Evolutionary conservation across 2,888 invertebrate species (phyloP), one percentile per base, ranked within the genome.

Genomic region (Malacosoma neustria): DNA sequence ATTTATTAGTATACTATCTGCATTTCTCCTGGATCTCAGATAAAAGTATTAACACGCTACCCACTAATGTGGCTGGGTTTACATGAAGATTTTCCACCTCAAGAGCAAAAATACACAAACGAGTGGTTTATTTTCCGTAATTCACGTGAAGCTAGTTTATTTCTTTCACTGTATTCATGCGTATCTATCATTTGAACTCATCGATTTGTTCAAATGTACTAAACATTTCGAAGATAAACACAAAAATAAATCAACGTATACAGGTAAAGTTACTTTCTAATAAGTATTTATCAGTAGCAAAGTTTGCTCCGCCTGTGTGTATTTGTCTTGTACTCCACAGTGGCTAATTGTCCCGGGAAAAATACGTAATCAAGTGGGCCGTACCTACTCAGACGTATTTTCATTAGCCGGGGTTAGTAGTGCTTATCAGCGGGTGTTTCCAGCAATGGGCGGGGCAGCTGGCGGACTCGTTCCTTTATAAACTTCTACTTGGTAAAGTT

Each of bases 381-480:
- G 36, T 35, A 36, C 43, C 37, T 34, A 36, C 33, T 41, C 42
- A 44, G 37, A 46, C 40, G 33, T 40, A 36, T 39, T 47, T 46
- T 48, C 35, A 49, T 49, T 40, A 44, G 35, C 42, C 38, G 36
- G 32, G 32, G 34, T 29, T 35, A 30, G n/a, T 11, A 30, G 30
- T 11, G 22, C 22, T 30, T 11, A 32, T 12, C 32, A 32, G 12
- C 13, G 32, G 3, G 4, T 12, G 13, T 12, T 32, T 32, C 13
- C 32, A 12, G 30, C 11, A n/a, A 30, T 9, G 22, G 22, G 22
- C 3, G 5, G 22, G 5, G 22, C 22, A 22, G 22, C 22, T 22
- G 5, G 22, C 22, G 22, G 9, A 9, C 22, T 22, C 13, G 7
- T 32, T 32, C 12, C 12, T 22, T 22, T 22, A 22, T 22, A 22